Evolutionary conservation across 2,888 invertebrate genomes (phyloP).

Genomic region (Tromatobia lineatoria): DNA sequence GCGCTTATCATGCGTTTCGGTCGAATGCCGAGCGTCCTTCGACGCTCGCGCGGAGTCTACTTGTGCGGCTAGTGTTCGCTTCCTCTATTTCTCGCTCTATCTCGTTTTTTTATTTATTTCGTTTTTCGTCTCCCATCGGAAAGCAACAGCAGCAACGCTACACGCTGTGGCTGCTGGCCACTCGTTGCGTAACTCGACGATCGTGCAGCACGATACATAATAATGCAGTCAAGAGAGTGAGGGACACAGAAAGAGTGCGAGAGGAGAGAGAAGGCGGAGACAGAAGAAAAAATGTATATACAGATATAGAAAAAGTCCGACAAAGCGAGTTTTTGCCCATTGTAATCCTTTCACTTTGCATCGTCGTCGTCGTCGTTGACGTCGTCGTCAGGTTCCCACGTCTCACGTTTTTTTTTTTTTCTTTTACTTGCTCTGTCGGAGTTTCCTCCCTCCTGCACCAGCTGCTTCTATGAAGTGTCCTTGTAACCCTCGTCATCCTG

Average conservation of each 20-base stretch:
- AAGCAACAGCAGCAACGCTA: slow-evolving; percentile 20
- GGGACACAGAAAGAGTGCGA: slow-evolving; percentile 33
- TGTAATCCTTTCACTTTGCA: slow-evolving; percentile 74
- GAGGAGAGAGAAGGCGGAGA: slow-evolving; percentile 29
- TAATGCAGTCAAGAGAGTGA: slow-evolving; percentile 65
- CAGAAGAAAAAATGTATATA: slow-evolving; percentile 51
- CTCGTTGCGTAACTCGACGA: slow-evolving; percentile 70
- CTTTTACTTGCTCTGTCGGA: slow-evolving; percentile 42
- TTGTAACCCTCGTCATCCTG: slow-evolving; percentile 61
- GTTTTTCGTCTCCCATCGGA: slow-evolving; percentile 57
- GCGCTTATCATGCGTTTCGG: background rate
- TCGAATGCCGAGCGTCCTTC: slow-evolving; percentile 20
- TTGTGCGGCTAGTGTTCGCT: slow-evolving; percentile 57
- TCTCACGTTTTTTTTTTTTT: slow-evolving; percentile 53
- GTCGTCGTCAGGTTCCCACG: slow-evolving; percentile 70
- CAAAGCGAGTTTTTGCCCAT: slow-evolving; percentile 69
- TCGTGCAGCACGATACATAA: slow-evolving; percentile 73
- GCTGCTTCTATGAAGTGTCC: slow-evolving; percentile 61
- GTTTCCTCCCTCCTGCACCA: slow-evolving; percentile 57
- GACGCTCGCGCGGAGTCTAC: background rate
- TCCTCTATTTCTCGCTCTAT: slow-evolving; percentile 52
- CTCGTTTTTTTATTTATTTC: slow-evolving; percentile 45
- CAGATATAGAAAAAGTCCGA: slow-evolving; percentile 71
- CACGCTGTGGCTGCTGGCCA: slow-evolving; percentile 63
- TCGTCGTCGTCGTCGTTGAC: slow-evolving; percentile 66